Conservation (phyloP, 2,113 vertebrate genomes). For the Pomatorhinus ruficollis region DNA sequence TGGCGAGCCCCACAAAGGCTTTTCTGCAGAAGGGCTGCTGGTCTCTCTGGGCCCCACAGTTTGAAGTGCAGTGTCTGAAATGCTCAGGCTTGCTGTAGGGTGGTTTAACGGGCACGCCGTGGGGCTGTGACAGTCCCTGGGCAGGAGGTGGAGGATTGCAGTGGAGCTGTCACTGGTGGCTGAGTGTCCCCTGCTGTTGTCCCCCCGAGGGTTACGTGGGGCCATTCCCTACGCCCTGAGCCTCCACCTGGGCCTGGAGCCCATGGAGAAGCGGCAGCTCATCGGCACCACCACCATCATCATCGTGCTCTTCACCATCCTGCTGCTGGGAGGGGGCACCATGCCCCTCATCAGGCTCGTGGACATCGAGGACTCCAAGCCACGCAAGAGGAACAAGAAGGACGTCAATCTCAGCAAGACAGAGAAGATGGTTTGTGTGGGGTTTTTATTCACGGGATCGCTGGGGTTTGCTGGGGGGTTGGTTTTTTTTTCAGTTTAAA, state of each 20-base stretch:
- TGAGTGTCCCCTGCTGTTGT: neutral
- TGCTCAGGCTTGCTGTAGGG: neutral
- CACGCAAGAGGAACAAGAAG: slow-evolving; percentile 87
- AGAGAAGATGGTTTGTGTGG: slow-evolving; percentile 88
- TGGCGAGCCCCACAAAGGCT: neutral
- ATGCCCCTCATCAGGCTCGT: slow-evolving; percentile 96
- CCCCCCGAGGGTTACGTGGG: slow-evolving; percentile 84
- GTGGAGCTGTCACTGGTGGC: neutral
- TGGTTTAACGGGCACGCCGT: neutral
- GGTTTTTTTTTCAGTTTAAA: neutral
- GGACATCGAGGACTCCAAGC: slow-evolving; percentile 92
- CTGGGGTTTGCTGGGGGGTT: neutral
- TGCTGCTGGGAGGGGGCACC: slow-evolving; percentile 91
- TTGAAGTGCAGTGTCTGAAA: neutral
- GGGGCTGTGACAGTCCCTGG: neutral
- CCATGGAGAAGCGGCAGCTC: slow-evolving; percentile 95
- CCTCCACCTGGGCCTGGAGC: slow-evolving; percentile 93
- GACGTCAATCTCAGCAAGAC: slow-evolving; percentile 97
- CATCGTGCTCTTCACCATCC: slow-evolving; percentile 95
- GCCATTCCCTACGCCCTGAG: slow-evolving; percentile 97
- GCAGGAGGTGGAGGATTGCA: neutral
- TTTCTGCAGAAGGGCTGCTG: neutral
- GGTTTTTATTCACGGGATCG: neutral
- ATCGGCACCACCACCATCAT: slow-evolving; percentile 97
- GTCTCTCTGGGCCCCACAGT: neutral